phyloP scores from a whole-genome alignment of 2,797 vertebrate genomes.

The Xenentodon cancila region DNA sequence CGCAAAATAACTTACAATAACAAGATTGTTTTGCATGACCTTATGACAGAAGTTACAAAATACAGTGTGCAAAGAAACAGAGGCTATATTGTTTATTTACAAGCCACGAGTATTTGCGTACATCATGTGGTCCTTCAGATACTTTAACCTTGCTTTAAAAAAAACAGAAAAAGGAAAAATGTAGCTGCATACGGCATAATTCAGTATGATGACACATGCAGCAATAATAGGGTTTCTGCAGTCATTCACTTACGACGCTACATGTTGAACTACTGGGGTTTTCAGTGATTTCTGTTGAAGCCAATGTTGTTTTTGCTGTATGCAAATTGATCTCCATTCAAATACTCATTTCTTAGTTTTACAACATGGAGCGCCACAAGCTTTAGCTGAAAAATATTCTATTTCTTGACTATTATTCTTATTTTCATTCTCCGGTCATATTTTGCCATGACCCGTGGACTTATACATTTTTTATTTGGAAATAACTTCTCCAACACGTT shows the following conservation, averaged over 20 bases:
- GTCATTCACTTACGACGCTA: neutral
- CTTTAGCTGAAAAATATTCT: too few species aligned
- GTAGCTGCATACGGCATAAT: conserved; percentile 10
- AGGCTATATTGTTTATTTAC: conserved; percentile 58
- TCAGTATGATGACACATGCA: conserved; percentile 5
- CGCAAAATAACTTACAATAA: conserved; percentile 16
- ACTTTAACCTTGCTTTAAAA: conserved; percentile 20
- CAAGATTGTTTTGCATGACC: conserved; percentile 32
- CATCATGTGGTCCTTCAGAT: conserved; percentile 55
- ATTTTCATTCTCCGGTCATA: too few species aligned
- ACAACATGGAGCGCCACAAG: too few species aligned
- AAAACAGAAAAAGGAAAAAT: neutral
- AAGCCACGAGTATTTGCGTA: conserved; percentile 28
- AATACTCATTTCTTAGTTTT: neutral
- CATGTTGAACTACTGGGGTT: neutral
- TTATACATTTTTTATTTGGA: too few species aligned
- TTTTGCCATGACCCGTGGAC: too few species aligned
- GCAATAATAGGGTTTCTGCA: neutral
- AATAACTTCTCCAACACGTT: too few species aligned
- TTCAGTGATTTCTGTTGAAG: neutral
- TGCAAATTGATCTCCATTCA: conserved; percentile 6
- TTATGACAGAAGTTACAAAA: conserved; percentile 34
- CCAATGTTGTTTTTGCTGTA: neutral
- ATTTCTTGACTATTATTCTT: too few species aligned
- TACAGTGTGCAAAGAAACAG: conserved; percentile 52